Evolutionary conservation across 2,113 vertebrate genomes (phyloP).

Genomic region (Percopsis transmontana): DNA sequence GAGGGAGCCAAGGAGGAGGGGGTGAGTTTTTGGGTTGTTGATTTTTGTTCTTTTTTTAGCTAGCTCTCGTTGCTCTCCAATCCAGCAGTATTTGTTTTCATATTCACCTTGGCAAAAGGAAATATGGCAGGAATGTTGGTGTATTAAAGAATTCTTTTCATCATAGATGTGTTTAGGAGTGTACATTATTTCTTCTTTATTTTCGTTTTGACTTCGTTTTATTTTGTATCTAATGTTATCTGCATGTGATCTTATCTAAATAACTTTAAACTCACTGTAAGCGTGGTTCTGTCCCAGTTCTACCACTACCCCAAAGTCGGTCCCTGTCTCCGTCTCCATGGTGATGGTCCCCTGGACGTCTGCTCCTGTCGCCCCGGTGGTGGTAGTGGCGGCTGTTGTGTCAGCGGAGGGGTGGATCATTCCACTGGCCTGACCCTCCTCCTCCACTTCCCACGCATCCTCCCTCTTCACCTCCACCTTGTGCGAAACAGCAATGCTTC

Average conservation of each 20-base stretch:
- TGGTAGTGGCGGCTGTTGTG: not conserved
- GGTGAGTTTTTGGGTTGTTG: too few species aligned
- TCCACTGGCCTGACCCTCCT: conserved; percentile 52
- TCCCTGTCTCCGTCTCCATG: conserved; percentile 60
- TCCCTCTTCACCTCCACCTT: conserved; percentile 33
- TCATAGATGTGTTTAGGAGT: too few species aligned
- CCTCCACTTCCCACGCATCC: conserved; percentile 45
- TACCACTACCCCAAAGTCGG: conserved; percentile 61
- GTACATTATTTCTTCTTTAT: too few species aligned
- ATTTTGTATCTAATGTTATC: too few species aligned
- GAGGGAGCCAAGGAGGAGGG: too few species aligned
- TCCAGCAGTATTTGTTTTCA: too few species aligned
- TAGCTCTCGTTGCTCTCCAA: too few species aligned
- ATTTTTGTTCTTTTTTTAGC: too few species aligned
- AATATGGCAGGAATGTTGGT: too few species aligned
- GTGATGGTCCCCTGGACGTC: conserved; percentile 19
- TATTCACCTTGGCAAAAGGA: too few species aligned
- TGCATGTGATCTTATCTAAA: not conserved
- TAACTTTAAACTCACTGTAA: not conserved
- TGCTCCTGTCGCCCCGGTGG: not conserved
- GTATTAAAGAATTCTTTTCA: too few species aligned
- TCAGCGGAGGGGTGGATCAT: conserved; percentile 27
- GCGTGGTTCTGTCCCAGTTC: conserved; percentile 33
- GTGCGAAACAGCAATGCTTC: conserved; percentile 4
- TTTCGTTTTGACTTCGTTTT: too few species aligned